These are phyloP conservation scores for Echinometra lucunter DNA, from an alignment of 53 echinoderm and acorn worm genomes.

Conservation along the genomic window DNA sequence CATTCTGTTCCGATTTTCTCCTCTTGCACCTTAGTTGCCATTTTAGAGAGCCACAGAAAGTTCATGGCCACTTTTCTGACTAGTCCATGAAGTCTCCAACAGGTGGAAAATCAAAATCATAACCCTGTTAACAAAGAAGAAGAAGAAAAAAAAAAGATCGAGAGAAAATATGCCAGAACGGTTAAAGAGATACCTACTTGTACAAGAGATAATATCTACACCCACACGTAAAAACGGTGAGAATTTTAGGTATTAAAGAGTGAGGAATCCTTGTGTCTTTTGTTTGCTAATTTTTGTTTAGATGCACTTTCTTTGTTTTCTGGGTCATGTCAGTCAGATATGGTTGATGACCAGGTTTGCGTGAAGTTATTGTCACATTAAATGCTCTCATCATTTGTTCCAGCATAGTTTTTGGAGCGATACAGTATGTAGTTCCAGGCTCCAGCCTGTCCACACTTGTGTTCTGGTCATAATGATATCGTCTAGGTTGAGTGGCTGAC, in stretches of 20 bases:
- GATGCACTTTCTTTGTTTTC: not conserved
- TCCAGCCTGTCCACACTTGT: not conserved
- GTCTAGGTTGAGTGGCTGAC: not conserved
- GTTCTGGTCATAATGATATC: not conserved
- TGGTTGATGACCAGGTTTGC: conserved; percentile 22
- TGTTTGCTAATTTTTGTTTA: not conserved
- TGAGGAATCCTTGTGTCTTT: conserved; percentile 31
- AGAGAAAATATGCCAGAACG: conserved; percentile 19
- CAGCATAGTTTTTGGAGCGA: not conserved
- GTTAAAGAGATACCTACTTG: not conserved
- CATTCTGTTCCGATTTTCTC: not conserved
- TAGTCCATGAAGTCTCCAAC: conserved; percentile 28
- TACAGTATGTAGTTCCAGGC: not conserved
- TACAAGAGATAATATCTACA: not conserved
- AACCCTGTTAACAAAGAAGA: not conserved
- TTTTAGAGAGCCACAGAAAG: conserved; percentile 35
- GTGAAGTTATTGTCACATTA: conserved; percentile 52
- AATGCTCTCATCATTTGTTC: not conserved
- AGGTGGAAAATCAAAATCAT: conserved; percentile 49
- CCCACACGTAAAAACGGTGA: conserved; percentile 1
- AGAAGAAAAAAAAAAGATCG: not conserved
- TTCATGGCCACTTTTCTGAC: conserved; percentile 46
- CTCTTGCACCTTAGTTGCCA: conserved; percentile 4
- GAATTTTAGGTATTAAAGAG: not conserved
- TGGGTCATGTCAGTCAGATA: conserved; percentile 38